Evolutionary conservation across 2,888 invertebrate genomes (phyloP).

Genomic region (Hirtodrosophila confusa): DNA sequence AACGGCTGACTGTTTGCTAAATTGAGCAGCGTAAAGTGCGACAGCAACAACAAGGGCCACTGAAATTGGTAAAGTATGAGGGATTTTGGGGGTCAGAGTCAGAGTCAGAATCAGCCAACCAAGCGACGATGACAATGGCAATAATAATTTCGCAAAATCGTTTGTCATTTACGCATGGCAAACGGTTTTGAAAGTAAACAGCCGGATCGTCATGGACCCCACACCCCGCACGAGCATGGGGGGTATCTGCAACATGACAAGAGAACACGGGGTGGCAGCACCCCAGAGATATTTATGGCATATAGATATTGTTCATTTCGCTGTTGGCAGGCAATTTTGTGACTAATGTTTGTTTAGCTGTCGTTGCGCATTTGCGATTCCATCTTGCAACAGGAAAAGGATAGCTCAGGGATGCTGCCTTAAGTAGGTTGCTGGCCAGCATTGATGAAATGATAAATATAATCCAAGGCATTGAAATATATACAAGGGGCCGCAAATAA

Average conservation of each 20-base stretch:
- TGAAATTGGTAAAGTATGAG: conserved; percentile 56
- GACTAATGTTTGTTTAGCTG: conserved; percentile 80
- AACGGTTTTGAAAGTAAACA: conserved; percentile 81
- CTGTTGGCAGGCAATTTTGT: conserved; percentile 78
- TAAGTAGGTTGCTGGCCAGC: conserved; percentile 14
- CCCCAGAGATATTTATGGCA: conserved; percentile 74
- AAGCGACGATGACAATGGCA: conserved; percentile 75
- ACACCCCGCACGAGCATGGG: conserved; percentile 16
- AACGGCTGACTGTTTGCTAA: conserved; percentile 78
- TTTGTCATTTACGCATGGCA: conserved; percentile 81
- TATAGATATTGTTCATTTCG: conserved; percentile 73
- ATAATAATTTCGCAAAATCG: conserved; percentile 80
- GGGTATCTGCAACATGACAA: conserved; percentile 4
- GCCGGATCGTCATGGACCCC: conserved; percentile 66
- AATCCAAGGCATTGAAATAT: neutral
- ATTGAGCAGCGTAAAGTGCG: conserved; percentile 81
- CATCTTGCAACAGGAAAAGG: conserved; percentile 7
- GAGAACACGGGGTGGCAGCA: conserved; percentile 13
- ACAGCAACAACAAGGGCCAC: conserved; percentile 43
- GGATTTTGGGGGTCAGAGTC: conserved; percentile 24
- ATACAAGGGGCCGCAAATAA: neutral
- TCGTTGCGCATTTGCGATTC: conserved; percentile 68
- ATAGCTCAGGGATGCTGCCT: conserved; percentile 2
- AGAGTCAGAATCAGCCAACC: conserved; percentile 33
- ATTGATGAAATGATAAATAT: conserved; percentile 3